These are phyloP conservation scores for Apodemus speciosus DNA, from an alignment of 2,113 vertebrate species.

Conservation along the genomic window DNA sequence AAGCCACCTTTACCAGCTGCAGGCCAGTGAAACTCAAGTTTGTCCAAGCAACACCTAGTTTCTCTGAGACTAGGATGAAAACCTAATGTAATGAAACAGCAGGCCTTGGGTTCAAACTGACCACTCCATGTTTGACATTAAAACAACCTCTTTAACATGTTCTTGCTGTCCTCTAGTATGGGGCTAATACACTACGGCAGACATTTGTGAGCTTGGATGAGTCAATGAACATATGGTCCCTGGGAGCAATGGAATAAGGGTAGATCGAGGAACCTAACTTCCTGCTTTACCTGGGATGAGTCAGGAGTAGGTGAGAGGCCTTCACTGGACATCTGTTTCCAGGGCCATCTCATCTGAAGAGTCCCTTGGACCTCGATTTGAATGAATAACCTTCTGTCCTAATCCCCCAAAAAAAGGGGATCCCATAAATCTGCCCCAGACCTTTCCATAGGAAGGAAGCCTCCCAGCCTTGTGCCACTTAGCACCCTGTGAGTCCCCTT, in stretches of 20 bases:
- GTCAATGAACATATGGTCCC: neutral
- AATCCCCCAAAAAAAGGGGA: neutral
- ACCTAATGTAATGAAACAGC: neutral
- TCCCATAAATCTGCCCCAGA: neutral
- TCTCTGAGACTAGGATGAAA: neutral
- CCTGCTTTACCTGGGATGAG: neutral
- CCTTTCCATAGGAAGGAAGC: neutral
- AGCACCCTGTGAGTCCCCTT: neutral
- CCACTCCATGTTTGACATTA: neutral
- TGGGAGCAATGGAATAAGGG: neutral
- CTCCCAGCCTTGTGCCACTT: neutral
- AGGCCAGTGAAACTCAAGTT: neutral
- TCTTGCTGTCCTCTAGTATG: constrained; percentile 45
- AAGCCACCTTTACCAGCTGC: neutral
- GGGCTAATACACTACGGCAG: neutral
- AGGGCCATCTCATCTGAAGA: neutral
- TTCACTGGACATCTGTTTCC: neutral
- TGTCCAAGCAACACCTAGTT: constrained; percentile 22
- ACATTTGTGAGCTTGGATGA: neutral
- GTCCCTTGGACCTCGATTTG: neutral
- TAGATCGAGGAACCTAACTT: no score
- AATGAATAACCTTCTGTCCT: neutral
- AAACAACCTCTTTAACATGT: constrained; percentile 6
- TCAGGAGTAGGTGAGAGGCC: neutral
- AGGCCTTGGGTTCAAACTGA: constrained; percentile 11